Base-by-base conservation (phyloP, 2,888 invertebrate species). In the Cephalotes varians region DNA sequence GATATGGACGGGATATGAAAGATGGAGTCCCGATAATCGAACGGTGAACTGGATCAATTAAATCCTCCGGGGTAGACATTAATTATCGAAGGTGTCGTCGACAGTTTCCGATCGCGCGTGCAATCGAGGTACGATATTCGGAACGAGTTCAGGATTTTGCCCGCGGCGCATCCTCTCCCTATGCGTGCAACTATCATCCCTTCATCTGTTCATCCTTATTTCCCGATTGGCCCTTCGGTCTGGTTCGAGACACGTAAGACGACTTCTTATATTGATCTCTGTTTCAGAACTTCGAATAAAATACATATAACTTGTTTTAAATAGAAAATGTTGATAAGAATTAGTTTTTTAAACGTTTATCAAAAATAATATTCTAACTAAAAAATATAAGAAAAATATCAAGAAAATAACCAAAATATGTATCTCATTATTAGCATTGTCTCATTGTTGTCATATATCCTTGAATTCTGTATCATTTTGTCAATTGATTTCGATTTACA, bases 1-100 rank as follows among this genome's bases (percentile, higher is more conserved):
- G 18, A 31, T n/a, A n/a, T n/a, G 56, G 65, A 65, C 18, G 49
- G 69, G 34, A 60, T 72, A 83, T 87, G 90, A 91, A 89, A 91
- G 90, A 90, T 91, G 85, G 85, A 71, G 56, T 85, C 84, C 86
- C 90, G 91, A 91, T 91, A 91, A 91, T 91, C 90, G 91, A 90
- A 91, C 85, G 77, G 83, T 84, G 87, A 89, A 90, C 87, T 87
- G 88, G 89, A 90, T 90, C 91, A 91, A 91, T 91, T 91, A 91
- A 91, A 90, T 81, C 84, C 86, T 81, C 62, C 74, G 72, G 82
- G 84, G 76, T 71, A 84, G 84, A 79, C 90, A 90, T 91, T 89
- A 91, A 91, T 91, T 90, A 90, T 91, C 77, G 82, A 87, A 87
- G 83, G 83, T 91, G 91, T 90, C 90, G 87, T 86, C 87, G 90